These are phyloP conservation scores for Tretioscincus oriximinensis DNA, from an alignment of 2,113 vertebrate genomes.

Conservation along the genomic window DNA sequence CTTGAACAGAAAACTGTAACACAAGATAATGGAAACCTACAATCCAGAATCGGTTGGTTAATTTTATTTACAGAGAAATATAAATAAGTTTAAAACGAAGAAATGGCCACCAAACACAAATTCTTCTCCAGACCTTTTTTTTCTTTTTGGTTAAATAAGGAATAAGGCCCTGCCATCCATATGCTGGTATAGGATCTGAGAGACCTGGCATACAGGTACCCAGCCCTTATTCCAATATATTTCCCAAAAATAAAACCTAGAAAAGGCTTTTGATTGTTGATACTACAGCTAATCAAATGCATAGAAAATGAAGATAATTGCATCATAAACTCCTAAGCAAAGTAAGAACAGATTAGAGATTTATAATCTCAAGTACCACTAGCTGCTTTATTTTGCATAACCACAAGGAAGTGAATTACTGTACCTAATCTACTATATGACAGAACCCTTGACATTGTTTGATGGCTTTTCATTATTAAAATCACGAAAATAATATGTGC, in stretches of 20 bases:
- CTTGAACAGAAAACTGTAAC: conserved; percentile 49
- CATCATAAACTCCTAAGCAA: conserved; percentile 17
- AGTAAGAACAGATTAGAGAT: not conserved
- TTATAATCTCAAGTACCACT: conserved; percentile 17
- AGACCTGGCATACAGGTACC: too few species aligned
- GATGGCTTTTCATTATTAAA: conserved; percentile 23
- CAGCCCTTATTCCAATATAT: too few species aligned
- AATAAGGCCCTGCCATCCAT: too few species aligned
- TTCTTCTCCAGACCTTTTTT: not conserved
- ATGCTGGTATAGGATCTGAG: too few species aligned
- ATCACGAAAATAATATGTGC: conserved; percentile 36
- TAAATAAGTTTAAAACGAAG: conserved; percentile 24
- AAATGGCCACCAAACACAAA: conserved; percentile 15
- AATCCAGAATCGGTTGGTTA: conserved; percentile 45
- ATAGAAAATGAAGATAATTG: conserved; percentile 33
- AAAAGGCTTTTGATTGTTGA: conserved; percentile 18
- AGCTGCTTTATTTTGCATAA: conserved; percentile 23
- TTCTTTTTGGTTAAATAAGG: too few species aligned
- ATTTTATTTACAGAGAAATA: too few species aligned
- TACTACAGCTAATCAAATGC: conserved; percentile 14
- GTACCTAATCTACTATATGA: not conserved
- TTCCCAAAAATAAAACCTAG: too few species aligned
- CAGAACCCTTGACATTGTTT: conserved; percentile 10
- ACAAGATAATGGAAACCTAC: conserved; percentile 45
- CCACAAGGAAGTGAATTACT: conserved; percentile 25